Conservation (phyloP, 2,797 vertebrate species). For the Tokudaia tokunoshimensis region DNA sequence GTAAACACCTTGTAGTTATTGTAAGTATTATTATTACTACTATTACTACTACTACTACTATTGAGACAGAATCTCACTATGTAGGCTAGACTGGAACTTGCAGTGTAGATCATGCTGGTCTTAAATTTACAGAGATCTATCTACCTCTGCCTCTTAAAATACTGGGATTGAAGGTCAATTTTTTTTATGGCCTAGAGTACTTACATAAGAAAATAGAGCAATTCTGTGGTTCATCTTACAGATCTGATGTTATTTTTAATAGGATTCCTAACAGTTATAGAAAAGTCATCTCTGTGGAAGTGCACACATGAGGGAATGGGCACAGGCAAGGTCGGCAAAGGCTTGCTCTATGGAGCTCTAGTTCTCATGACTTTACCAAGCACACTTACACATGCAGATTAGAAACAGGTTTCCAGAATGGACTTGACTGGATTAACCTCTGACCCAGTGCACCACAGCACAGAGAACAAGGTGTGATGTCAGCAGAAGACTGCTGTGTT, state of each 20-base stretch:
- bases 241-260: conserved; percentile 39
- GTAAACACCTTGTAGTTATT: neutral
- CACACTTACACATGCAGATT: neutral
- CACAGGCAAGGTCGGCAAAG: neutral
- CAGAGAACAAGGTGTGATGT: neutral
- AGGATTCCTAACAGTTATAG: neutral
- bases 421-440: neutral
- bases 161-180: neutral
- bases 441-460: neutral
- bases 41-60: no score
- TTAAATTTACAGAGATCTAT: neutral
- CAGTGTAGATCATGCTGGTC: neutral
- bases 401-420: neutral
- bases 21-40: neutral
- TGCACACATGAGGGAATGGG: neutral
- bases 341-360: neutral
- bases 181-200: neutral
- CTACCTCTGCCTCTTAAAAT: neutral
- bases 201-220: neutral
- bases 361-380: neutral
- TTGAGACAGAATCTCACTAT: neutral
- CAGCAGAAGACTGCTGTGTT: neutral
- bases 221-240: neutral
- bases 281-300: neutral
- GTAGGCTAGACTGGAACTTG: neutral